Evolutionary conservation across 2,797 vertebrate species (phyloP).

Genomic region (Chrysocyon brachyurus): DNA sequence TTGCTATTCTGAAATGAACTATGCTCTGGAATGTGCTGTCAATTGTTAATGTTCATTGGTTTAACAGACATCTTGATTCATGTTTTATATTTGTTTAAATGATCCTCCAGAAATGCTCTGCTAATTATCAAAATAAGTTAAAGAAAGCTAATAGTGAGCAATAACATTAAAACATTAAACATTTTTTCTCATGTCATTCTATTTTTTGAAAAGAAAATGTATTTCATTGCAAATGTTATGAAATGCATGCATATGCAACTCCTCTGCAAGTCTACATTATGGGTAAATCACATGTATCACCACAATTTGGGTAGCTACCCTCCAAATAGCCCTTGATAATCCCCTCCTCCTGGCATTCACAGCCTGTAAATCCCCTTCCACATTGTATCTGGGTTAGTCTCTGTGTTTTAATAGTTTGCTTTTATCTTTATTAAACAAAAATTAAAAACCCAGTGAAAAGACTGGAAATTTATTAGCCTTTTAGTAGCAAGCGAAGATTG

Average conservation of each 20-base stretch:
- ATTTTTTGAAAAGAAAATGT: neutral
- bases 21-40: neutral
- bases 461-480: neutral
- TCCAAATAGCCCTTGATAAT: neutral
- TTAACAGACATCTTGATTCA: neutral
- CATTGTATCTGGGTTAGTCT: neutral
- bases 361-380: neutral
- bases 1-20: neutral
- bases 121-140: neutral
- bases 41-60: neutral
- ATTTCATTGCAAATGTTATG: neutral
- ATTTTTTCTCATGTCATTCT: neutral
- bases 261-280: neutral
- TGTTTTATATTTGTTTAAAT: conserved; percentile 22
- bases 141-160: conserved; percentile 12
- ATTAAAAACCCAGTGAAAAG: neutral
- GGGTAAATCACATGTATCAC: neutral
- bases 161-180: neutral
- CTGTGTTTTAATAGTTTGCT: neutral
- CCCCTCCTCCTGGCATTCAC: neutral
- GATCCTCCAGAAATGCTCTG: neutral
- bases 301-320: neutral
- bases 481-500: neutral
- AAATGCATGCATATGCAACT: neutral
- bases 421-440: conserved; percentile 51